phyloP scores from a whole-genome alignment of 92 coral and sea anemone species.

The Heteractis magnifica region DNA sequence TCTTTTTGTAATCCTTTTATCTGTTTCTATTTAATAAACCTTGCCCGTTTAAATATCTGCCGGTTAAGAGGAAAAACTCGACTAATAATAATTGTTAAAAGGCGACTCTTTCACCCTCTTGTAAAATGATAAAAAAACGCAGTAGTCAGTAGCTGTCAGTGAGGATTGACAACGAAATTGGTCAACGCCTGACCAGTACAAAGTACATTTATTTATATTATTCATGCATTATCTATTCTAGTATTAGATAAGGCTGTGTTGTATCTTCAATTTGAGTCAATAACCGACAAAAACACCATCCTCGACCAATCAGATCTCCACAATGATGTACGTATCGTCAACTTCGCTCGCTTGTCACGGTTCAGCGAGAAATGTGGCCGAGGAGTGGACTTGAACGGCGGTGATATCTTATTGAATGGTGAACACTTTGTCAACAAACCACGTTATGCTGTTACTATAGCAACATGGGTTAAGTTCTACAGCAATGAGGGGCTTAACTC shows the following conservation, averaged over 20 bases:
- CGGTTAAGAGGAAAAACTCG: too few relatives aligned
- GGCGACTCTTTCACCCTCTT: too few relatives aligned
- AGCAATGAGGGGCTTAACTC: constrained; percentile 69
- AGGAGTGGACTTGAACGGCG: constrained; percentile 90
- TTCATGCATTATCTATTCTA: constrained; percentile 23
- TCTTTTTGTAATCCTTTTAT: too few relatives aligned
- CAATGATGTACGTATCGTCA: constrained; percentile 86
- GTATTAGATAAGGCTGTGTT: constrained; percentile 78
- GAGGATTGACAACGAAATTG: neutral
- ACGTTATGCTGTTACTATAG: constrained; percentile 73
- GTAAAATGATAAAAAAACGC: too few relatives aligned
- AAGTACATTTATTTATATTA: neutral
- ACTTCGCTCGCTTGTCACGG: constrained; percentile 82
- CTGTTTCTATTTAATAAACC: too few relatives aligned
- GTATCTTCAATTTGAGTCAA: constrained; percentile 88
- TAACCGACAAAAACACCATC: constrained; percentile 71
- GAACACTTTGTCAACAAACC: constrained; percentile 76
- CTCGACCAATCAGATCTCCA: constrained; percentile 76
- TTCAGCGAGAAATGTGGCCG: constrained; percentile 93
- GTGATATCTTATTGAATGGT: constrained; percentile 84
- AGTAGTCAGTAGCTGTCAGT: too few relatives aligned
- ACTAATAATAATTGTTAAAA: too few relatives aligned
- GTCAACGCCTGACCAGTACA: neutral
- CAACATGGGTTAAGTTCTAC: constrained; percentile 84
- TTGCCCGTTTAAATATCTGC: too few relatives aligned